A percentile compares a stretch with the other conserved stretches of the same genome.
Evolutionary conservation across 2,888 invertebrate species (phyloP).

Genomic region (Venusia cambrica): DNA sequence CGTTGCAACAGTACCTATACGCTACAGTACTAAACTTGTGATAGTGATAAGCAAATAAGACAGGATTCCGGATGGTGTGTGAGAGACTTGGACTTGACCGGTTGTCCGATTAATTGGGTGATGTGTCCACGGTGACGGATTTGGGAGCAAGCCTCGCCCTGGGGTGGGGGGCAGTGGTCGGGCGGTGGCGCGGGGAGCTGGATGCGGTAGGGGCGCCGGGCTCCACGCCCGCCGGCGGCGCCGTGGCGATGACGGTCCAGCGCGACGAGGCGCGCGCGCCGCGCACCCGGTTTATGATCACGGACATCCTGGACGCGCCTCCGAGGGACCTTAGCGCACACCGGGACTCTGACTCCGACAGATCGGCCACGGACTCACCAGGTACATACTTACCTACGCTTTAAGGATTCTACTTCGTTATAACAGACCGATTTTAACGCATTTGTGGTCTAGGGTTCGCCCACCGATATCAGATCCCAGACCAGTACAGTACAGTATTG

Average conservation of each 20-base stretch:
- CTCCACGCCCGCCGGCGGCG: conserved; percentile 70
- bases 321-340: conserved; percentile 81
- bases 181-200: conserved; percentile 59
- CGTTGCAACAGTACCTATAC: no score
- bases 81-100: no score
- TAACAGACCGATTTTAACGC: no score
- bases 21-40: no score
- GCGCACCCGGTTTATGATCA: conserved; percentile 93
- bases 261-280: conserved; percentile 87
- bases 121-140: conserved; percentile 23
- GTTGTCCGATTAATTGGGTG: no score
- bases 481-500: no score
- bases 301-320: conserved; percentile 87
- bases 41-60: no score
- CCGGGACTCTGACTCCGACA: conserved; percentile 78
- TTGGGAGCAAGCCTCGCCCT: conserved; percentile 41
- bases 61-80: no score
- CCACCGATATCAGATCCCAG: no score
- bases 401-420: no score
- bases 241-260: conserved; percentile 82
- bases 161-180: conserved; percentile 59
- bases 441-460: no score
- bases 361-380: conserved; percentile 81
- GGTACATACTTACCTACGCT: conserved; percentile 52
- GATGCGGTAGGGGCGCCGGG: conserved; percentile 64